A percentile compares a stretch with the other conserved stretches of the same genome.
These are phyloP conservation scores for Syngnathus acus DNA, from an alignment of 2,797 vertebrate genomes.

Conservation along the genomic window DNA sequence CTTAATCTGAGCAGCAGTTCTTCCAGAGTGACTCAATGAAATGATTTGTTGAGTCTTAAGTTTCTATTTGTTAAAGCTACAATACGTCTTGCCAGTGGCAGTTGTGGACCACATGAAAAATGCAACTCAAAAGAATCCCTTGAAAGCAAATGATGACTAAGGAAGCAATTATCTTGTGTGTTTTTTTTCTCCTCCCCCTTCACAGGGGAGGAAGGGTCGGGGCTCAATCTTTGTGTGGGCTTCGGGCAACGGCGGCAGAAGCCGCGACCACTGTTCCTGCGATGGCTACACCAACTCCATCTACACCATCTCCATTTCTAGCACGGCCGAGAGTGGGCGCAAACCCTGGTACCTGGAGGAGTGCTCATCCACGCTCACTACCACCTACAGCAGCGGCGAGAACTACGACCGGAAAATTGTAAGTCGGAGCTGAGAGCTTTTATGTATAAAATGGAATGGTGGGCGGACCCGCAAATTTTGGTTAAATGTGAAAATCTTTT, in stretches of 20 bases:
- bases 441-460: not conserved
- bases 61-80: not conserved
- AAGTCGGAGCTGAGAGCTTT: constrained; percentile 36
- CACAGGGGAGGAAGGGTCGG: constrained; percentile 86
- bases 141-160: constrained; percentile 3
- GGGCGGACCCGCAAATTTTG: not conserved
- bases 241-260: constrained; percentile 93
- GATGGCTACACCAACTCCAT: constrained; percentile 98
- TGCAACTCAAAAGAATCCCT: constrained; percentile 9
- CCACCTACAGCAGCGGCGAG: constrained; percentile 97
- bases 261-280: constrained; percentile 96
- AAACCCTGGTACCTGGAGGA: constrained; percentile 98
- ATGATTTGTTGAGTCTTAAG: no score
- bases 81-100: not conserved
- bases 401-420: constrained; percentile 98
- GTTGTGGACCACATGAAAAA: not conserved
- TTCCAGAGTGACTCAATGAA: not conserved
- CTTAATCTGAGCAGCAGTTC: not conserved
- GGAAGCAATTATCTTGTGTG: not conserved
- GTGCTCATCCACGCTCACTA: constrained; percentile 92
- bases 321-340: constrained; percentile 94
- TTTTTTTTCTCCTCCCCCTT: constrained; percentile 10
- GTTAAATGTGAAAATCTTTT: no score
- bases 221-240: constrained; percentile 98
- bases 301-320: constrained; percentile 98